Percentiles rank a stretch among this genome's conserved stretches.
These are phyloP conservation scores for Calliopsis andreniformis DNA, from an alignment of 1,140 invertebrate genomes.

Conservation along the genomic window DNA sequence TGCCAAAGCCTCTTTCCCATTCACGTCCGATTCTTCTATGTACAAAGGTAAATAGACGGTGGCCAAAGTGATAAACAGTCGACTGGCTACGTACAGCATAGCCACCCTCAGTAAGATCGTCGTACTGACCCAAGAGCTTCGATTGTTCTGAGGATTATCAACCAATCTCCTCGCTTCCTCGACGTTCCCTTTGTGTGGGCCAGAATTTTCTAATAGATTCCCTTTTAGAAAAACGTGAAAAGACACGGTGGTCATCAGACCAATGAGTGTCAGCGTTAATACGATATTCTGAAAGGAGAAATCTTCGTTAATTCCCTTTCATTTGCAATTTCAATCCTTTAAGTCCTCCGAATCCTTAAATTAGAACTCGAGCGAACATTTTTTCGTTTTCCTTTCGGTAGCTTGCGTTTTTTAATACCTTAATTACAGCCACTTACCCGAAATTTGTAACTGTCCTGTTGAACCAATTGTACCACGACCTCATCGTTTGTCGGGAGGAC, in stretches of 20 bases:
- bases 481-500: constrained; percentile 83
- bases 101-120: constrained; percentile 74
- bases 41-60: constrained; percentile 94
- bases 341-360: neutral
- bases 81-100: constrained; percentile 88
- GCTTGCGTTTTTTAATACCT: neutral
- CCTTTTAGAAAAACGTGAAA: constrained; percentile 83
- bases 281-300: constrained; percentile 82
- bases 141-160: constrained; percentile 22
- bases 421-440: constrained; percentile 81
- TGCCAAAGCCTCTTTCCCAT: constrained; percentile 87
- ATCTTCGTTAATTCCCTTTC: neutral
- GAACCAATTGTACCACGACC: constrained; percentile 83
- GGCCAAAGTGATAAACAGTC: constrained; percentile 91
- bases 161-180: constrained; percentile 43
- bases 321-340: neutral
- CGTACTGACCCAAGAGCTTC: constrained; percentile 64
- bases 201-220: constrained; percentile 69
- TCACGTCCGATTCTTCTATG: constrained; percentile 86
- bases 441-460: constrained; percentile 89
- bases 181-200: constrained; percentile 24
- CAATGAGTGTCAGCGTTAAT: constrained; percentile 82
- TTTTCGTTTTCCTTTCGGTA: neutral
- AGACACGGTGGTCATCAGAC: constrained; percentile 81
- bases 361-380: neutral